Evolutionary conservation across 2,888 invertebrate genomes (phyloP).

Genomic region (Euclidia mi): DNA sequence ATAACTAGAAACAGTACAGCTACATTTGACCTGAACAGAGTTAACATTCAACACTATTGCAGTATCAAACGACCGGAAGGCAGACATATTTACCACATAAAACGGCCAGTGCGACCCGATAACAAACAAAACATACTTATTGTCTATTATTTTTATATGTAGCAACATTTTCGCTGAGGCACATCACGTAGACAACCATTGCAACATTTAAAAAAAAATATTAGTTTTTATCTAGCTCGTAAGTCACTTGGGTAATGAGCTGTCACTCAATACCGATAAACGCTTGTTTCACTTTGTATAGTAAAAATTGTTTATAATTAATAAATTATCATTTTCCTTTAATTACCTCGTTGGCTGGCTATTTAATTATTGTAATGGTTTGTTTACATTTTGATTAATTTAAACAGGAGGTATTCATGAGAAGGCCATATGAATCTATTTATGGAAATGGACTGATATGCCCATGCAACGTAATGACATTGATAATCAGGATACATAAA

Average conservation of each 20-base stretch:
- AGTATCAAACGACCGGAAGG: conserved; percentile 8
- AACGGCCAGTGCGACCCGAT: background rate
- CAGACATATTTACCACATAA: conserved; percentile 2
- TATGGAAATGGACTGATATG: no score
- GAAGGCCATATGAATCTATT: no score
- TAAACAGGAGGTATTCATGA: no score
- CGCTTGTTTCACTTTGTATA: conserved; percentile 1
- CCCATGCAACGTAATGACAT: no score
- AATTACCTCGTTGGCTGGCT: no score
- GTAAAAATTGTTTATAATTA: no score
- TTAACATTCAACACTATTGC: conserved; percentile 2
- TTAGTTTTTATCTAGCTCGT: background rate
- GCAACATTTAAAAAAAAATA: conserved; percentile 6
- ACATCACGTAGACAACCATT: conserved; percentile 1
- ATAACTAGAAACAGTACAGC: background rate
- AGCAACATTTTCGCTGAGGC: background rate
- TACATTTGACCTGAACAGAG: background rate
- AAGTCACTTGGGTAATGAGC: conserved; percentile 12
- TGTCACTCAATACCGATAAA: conserved; percentile 7
- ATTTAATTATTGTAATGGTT: no score
- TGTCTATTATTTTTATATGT: background rate
- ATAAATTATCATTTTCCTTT: no score
- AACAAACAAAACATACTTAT: background rate
- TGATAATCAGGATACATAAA: no score
- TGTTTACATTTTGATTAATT: no score